Evolutionary conservation across 2,797 vertebrate species (phyloP).

Genomic region (Bryconaethiops microstoma): DNA sequence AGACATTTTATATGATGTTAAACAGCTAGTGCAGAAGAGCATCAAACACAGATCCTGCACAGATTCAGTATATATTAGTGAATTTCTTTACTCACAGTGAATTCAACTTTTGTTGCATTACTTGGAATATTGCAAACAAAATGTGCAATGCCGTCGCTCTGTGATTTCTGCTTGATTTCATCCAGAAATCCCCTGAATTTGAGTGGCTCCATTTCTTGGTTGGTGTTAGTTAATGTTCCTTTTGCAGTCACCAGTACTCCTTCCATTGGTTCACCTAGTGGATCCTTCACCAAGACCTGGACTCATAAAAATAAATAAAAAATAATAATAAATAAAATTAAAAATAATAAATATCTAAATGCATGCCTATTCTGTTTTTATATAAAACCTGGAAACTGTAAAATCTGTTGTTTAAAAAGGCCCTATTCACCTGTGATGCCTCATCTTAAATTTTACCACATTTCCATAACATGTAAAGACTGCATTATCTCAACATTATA

Average conservation of each 20-base stretch:
- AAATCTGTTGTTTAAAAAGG: too few species aligned
- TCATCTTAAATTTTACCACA: too few species aligned
- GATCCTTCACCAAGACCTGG: conserved; percentile 88
- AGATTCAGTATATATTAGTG: background rate
- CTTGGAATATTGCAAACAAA: conserved; percentile 81
- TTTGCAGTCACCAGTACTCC: conserved; percentile 70
- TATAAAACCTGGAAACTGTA: too few species aligned
- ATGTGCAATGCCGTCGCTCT: conserved; percentile 74
- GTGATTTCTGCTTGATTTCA: conserved; percentile 54
- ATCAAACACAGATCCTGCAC: background rate
- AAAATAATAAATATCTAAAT: too few species aligned
- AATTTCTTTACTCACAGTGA: conserved; percentile 76
- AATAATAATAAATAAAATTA: too few species aligned
- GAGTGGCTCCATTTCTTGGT: conserved; percentile 38
- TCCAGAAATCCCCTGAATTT: background rate
- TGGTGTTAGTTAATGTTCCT: conserved; percentile 50
- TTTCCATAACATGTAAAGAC: too few species aligned
- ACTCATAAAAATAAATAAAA: background rate
- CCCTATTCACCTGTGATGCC: too few species aligned
- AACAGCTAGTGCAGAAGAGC: background rate
- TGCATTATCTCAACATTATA: too few species aligned
- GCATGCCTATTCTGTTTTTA: too few species aligned
- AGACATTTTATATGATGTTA: background rate
- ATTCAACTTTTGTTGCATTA: conserved; percentile 55
- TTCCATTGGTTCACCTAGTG: conserved; percentile 68